Base-by-base conservation (phyloP, 2,888 invertebrate genomes). In the Orchestes rusci region DNA sequence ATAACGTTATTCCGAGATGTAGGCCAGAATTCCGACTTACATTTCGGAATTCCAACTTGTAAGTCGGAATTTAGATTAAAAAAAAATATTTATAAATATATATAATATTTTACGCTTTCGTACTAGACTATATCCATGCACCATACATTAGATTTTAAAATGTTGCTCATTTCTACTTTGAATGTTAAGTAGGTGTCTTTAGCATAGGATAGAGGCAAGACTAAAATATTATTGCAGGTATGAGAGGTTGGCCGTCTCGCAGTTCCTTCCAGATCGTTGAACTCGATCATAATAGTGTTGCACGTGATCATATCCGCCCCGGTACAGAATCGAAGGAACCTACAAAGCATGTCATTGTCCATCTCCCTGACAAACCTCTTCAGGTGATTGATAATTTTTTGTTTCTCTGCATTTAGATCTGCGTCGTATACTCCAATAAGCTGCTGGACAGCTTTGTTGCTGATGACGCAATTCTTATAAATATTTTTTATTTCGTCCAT, bases 311-410 rank as follows among this genome's bases (percentile, higher is more conserved):
- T 23, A 19, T 45, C 35, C 12, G 45, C 34, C 3, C 45, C 47
- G 7, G 47, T 47, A 17, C 39, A 47, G 34, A 47, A 47, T 39
- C 47, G 31, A 29, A 47, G 28, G 34, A 44, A 43, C 39, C 34
- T 37, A 10, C 17, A 5, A 10, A 43, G 19, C 28, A 29, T n/a
- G 16, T 43, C 39, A 16, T 12, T 20, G 16, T 37, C 38, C n/a
- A 33, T 38, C 19, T 48, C 43, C 10, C 39, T 38, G 7, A 48
- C 33, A 28, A 39, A 44, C 20, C 27, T 38, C 31, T 44, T 48
- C 28, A 44, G 34, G 34, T 32, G 33, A 20, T 5, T 33, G 12
- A 39, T 16, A 8, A 39, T 16, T 30, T 17, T 23, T 13, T 34
- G 29, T 19, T 45, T 33, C 15, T 23, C 28, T 4, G 28, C 31